phyloP scores from a whole-genome alignment of 2,888 invertebrate species.

The Barypeithes pellucidus region DNA sequence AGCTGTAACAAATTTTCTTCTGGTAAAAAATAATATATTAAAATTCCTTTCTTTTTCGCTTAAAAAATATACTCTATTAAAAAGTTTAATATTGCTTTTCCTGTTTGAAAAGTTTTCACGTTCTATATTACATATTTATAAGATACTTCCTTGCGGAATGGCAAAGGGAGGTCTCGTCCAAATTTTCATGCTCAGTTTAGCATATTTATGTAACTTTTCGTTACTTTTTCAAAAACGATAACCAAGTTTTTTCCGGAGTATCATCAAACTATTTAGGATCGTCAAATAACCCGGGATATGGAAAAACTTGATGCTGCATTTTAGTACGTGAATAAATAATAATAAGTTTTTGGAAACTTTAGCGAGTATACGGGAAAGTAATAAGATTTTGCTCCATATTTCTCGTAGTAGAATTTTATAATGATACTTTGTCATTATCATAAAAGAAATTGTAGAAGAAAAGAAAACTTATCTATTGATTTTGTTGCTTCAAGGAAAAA shows the following conservation, averaged over 20 bases:
- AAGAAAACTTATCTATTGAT: too few species aligned
- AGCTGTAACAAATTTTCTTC: too few species aligned
- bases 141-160: background rate
- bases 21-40: background rate
- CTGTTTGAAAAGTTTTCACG: background rate
- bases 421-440: background rate
- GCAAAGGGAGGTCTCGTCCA: background rate
- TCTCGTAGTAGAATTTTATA: background rate
- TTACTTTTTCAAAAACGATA: slow-evolving; percentile 5
- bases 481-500: too few species aligned
- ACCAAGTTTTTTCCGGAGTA: background rate
- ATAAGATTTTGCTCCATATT: background rate
- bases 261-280: slow-evolving; percentile 22
- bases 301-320: slow-evolving; percentile 30
- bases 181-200: slow-evolving; percentile 7
- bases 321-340: background rate
- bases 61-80: background rate
- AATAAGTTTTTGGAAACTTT: background rate
- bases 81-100: slow-evolving; percentile 13
- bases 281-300: slow-evolving; percentile 23
- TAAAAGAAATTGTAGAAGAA: too few species aligned
- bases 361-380: background rate
- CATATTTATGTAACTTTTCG: slow-evolving; percentile 13
- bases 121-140: slow-evolving; percentile 19
- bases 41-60: background rate